Percentiles rank a stretch among this genome's conserved stretches.
Evolutionary conservation across 2,888 invertebrate species (phyloP).

Genomic region (Sphaerophoria taeniata): DNA sequence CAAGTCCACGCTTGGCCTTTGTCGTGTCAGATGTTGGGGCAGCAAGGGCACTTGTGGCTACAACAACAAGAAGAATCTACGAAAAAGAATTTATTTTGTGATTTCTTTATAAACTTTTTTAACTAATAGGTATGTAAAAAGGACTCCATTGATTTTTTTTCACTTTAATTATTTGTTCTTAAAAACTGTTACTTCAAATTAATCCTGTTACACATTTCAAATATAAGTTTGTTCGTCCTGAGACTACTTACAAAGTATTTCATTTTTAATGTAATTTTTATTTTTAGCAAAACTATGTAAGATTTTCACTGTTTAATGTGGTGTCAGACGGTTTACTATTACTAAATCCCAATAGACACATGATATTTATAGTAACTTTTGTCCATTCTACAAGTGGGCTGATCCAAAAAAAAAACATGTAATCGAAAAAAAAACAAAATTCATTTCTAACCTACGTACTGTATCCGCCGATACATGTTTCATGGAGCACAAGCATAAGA

Average conservation of each 20-base stretch:
- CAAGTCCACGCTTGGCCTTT: constrained; percentile 79
- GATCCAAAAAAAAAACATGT: constrained; percentile 6
- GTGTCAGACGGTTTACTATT: constrained; percentile 59
- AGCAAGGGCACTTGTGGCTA: constrained; percentile 74
- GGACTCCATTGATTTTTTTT: too few species aligned
- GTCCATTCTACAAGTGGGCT: constrained; percentile 26
- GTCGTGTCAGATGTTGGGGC: constrained; percentile 77
- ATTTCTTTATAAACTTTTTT: neutral
- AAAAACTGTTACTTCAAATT: too few species aligned
- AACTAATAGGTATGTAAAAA: too few species aligned
- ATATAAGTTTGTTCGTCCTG: too few species aligned
- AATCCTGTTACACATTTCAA: too few species aligned
- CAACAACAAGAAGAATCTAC: constrained; percentile 62
- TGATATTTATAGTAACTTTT: constrained; percentile 67
- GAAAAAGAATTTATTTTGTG: neutral
- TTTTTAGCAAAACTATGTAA: constrained; percentile 7
- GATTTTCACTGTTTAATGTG: constrained; percentile 41
- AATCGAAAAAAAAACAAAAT: constrained; percentile 5
- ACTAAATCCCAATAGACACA: constrained; percentile 32
- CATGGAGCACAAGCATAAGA: constrained; percentile 18
- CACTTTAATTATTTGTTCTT: too few species aligned
- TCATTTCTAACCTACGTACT: constrained; percentile 57
- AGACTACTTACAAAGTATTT: constrained; percentile 65
- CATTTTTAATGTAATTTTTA: constrained; percentile 35
- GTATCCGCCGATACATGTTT: constrained; percentile 13